Evolutionary conservation across 2,888 invertebrate species (phyloP).

Genomic region (Leptopilina drosophilae): DNA sequence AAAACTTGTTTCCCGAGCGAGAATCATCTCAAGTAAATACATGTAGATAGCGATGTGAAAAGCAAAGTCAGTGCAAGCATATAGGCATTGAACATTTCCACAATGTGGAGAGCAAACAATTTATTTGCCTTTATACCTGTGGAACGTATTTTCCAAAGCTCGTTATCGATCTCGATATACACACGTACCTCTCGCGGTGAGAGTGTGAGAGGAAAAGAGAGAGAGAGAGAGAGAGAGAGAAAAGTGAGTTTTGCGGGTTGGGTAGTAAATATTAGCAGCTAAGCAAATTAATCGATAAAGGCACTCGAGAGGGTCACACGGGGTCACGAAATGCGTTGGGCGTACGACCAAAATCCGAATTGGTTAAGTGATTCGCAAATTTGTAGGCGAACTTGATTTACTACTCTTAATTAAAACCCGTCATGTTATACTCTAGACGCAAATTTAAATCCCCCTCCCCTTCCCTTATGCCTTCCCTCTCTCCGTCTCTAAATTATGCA

Average conservation of each 20-base stretch:
- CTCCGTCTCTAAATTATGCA: too few species aligned
- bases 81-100: constrained; percentile 11
- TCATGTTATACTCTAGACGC: not conserved
- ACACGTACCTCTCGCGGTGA: not conserved
- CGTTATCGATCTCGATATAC: constrained; percentile 26
- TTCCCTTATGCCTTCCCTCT: too few species aligned
- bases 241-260: constrained; percentile 35
- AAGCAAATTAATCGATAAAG: constrained; percentile 45
- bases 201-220: not conserved
- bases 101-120: constrained; percentile 25
- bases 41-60: not conserved
- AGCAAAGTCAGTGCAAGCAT: constrained; percentile 17
- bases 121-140: constrained; percentile 17
- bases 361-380: constrained; percentile 3
- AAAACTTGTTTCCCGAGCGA: not conserved
- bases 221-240: not conserved
- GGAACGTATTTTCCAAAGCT: constrained; percentile 31
- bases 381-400: constrained; percentile 6
- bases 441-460: too few species aligned
- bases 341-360: not conserved
- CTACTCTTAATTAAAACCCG: constrained; percentile 13
- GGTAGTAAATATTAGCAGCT: constrained; percentile 43
- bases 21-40: not conserved
- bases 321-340: constrained; percentile 22
- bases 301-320: constrained; percentile 34